These are phyloP conservation scores for Diarsia rubi DNA, from an alignment of 2,888 invertebrate genomes.

Conservation along the genomic window DNA sequence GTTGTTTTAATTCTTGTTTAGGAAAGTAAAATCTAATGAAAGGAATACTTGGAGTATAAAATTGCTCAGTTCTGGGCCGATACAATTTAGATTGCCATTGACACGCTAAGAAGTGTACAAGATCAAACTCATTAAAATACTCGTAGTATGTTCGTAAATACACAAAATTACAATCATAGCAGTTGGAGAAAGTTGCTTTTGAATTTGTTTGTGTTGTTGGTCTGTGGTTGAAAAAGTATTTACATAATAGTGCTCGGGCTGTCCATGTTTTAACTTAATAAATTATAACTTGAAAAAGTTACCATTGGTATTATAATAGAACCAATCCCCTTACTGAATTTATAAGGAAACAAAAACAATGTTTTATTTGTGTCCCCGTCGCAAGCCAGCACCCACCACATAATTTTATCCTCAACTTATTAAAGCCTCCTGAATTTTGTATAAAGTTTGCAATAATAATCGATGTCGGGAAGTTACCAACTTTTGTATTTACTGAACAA, in stretches of 20 bases:
- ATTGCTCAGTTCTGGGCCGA: too few species aligned
- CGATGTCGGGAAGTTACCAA: conserved; percentile 75
- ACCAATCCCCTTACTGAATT: conserved; percentile 77
- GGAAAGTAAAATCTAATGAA: not conserved
- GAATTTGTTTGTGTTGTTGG: not conserved
- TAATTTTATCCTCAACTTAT: conserved; percentile 79
- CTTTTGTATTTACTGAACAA: conserved; percentile 79
- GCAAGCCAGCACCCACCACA: conserved; percentile 67
- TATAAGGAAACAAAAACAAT: conserved; percentile 74
- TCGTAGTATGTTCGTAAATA: not conserved
- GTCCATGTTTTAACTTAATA: not conserved
- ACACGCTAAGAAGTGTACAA: too few species aligned
- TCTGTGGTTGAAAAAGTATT: not conserved
- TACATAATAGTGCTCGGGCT: not conserved
- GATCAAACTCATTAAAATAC: not conserved
- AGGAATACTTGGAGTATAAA: not conserved
- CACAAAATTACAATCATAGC: not conserved
- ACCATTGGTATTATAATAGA: conserved; percentile 70
- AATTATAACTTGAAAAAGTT: conserved; percentile 55
- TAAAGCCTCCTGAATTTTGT: conserved; percentile 73
- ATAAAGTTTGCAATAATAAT: conserved; percentile 80
- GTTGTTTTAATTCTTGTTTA: conserved; percentile 16
- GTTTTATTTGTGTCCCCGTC: conserved; percentile 71
- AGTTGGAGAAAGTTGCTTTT: not conserved
- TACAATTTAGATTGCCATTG: too few species aligned